Conservation (phyloP, 1,140 invertebrate species). For the Drosophila novamexicana region DNA sequence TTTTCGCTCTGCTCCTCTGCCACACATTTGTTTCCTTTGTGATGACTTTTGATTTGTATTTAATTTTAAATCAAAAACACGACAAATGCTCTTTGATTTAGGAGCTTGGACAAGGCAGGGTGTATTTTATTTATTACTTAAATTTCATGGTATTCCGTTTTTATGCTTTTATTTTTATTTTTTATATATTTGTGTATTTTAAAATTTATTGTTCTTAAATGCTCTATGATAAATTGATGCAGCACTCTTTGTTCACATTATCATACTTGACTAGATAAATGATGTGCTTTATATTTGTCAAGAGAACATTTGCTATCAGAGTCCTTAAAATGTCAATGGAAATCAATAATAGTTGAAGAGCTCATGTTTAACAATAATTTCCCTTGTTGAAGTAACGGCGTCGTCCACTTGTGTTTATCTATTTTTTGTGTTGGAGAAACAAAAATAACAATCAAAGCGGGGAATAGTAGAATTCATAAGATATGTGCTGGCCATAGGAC, state of each 20-base stretch:
- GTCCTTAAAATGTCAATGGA: conserved; percentile 39
- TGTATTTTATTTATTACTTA: background rate
- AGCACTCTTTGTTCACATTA: too few relatives aligned
- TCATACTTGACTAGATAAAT: too few relatives aligned
- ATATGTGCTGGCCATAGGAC: too few relatives aligned
- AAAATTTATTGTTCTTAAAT: background rate
- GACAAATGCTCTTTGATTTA: conserved; percentile 56
- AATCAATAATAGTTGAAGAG: conserved; percentile 55
- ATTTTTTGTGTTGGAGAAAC: background rate
- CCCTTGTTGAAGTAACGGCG: background rate
- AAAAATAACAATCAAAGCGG: too few relatives aligned
- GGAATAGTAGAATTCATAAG: too few relatives aligned
- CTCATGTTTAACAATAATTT: conserved; percentile 21
- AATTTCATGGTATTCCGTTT: background rate
- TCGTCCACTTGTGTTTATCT: background rate
- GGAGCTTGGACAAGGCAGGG: conserved; percentile 16
- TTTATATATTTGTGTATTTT: conserved; percentile 1
- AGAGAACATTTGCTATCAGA: conserved; percentile 10
- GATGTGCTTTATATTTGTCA: background rate
- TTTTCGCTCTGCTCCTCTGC: conserved; percentile 43
- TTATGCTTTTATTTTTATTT: background rate
- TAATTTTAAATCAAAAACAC: conserved; percentile 64
- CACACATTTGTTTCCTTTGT: conserved; percentile 44
- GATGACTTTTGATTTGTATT: conserved; percentile 77
- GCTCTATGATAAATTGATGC: too few relatives aligned